These are phyloP conservation scores for Myotis planiceps DNA, from an alignment of 2,797 vertebrate species.

Conservation along the genomic window DNA sequence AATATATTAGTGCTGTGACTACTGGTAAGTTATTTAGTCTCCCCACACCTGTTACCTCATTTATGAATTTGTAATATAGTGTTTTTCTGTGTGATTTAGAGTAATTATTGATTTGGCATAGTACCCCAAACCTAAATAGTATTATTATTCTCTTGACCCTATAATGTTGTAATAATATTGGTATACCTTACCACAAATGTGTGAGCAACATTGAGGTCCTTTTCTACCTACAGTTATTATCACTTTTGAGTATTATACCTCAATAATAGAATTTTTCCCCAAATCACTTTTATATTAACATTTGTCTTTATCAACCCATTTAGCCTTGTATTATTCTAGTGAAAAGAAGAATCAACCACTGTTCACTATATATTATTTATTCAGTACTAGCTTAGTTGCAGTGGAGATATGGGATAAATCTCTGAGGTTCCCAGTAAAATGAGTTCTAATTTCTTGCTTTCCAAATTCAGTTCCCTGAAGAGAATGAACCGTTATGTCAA, in stretches of 20 bases:
- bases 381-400: background rate
- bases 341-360: background rate
- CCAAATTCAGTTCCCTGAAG: background rate
- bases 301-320: background rate
- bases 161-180: background rate
- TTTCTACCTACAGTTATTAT: background rate
- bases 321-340: background rate
- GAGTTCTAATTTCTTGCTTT: background rate
- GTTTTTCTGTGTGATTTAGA: background rate
- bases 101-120: background rate
- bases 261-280: background rate
- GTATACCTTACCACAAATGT: background rate
- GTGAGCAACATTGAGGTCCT: background rate
- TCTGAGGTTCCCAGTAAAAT: background rate
- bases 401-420: background rate
- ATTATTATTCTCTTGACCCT: background rate
- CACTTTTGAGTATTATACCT: background rate
- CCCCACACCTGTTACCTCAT: background rate
- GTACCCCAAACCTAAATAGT: background rate
- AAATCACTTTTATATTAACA: background rate
- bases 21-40: background rate
- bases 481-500: background rate
- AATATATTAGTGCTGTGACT: background rate
- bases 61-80: background rate
- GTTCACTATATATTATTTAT: background rate